These are phyloP conservation scores for Lysandra coridon DNA, from an alignment of 2,888 invertebrate genomes.

Conservation along the genomic window DNA sequence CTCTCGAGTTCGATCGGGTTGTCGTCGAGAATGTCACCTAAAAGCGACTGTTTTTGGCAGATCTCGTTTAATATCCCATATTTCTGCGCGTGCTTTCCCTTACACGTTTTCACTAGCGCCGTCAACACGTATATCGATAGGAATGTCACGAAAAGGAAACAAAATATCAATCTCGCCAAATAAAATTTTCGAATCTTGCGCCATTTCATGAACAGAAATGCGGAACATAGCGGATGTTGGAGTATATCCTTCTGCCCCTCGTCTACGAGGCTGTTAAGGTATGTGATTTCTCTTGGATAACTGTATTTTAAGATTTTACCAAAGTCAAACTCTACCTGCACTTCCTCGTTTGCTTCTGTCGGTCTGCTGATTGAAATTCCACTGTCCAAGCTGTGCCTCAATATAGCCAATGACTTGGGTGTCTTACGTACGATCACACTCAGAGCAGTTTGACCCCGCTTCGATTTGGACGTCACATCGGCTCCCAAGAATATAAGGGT, in stretches of 20 bases:
- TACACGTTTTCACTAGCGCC: slow-evolving; percentile 86
- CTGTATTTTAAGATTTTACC: slow-evolving; percentile 90
- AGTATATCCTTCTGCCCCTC: slow-evolving; percentile 94
- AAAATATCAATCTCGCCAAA: slow-evolving; percentile 88
- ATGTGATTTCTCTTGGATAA: slow-evolving; percentile 91
- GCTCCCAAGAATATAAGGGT: slow-evolving; percentile 90
- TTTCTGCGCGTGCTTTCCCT: slow-evolving; percentile 69
- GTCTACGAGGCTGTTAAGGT: slow-evolving; percentile 91
- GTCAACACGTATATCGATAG: slow-evolving; percentile 90
- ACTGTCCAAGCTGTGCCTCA: slow-evolving; percentile 88
- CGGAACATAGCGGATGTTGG: slow-evolving; percentile 92
- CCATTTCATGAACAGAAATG: slow-evolving; percentile 94
- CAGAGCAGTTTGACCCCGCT: slow-evolving; percentile 90
- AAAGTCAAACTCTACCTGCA: slow-evolving; percentile 90
- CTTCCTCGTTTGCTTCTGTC: slow-evolving; percentile 88
- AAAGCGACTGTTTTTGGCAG: slow-evolving; percentile 86
- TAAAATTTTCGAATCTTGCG: slow-evolving; percentile 94
- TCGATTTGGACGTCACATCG: slow-evolving; percentile 92
- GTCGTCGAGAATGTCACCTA: slow-evolving; percentile 85
- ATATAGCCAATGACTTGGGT: slow-evolving; percentile 89
- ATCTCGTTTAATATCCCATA: slow-evolving; percentile 83
- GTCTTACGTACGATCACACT: slow-evolving; percentile 92
- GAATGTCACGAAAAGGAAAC: slow-evolving; percentile 88
- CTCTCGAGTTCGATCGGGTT: slow-evolving; percentile 90
- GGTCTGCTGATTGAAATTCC: slow-evolving; percentile 88